Evolutionary conservation across 2,113 vertebrate genomes (phyloP).

Genomic region (Trichomycterus rosablanca): DNA sequence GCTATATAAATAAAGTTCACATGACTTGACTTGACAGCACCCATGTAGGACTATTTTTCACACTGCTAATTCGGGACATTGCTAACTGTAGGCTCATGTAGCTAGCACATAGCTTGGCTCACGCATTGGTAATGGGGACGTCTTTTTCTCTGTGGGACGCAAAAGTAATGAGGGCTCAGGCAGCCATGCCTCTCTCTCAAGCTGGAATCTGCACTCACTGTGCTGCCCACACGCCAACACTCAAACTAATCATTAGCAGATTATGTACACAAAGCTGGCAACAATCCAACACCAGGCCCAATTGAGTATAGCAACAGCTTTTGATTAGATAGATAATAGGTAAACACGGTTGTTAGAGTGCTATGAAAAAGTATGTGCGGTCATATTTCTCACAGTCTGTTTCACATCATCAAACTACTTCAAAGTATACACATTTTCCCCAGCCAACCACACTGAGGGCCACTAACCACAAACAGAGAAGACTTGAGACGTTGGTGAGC

Average conservation of each 20-base stretch:
- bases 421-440: too few relatives aligned
- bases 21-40: too few relatives aligned
- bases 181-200: conserved; percentile 34
- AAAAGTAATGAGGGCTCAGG: conserved; percentile 31
- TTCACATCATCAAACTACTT: too few relatives aligned
- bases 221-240: conserved; percentile 30
- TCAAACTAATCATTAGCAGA: conserved; percentile 35
- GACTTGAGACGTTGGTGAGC: too few relatives aligned
- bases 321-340: too few relatives aligned
- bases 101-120: conserved; percentile 8
- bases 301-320: background rate
- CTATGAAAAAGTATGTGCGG: too few relatives aligned
- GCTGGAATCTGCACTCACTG: conserved; percentile 30
- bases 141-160: conserved; percentile 37
- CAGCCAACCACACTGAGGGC: too few relatives aligned
- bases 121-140: conserved; percentile 30
- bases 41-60: conserved; percentile 23
- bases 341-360: too few relatives aligned
- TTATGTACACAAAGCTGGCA: conserved; percentile 21
- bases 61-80: conserved; percentile 27
- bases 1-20: too few relatives aligned
- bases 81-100: too few relatives aligned
- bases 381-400: too few relatives aligned
- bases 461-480: too few relatives aligned
- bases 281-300: background rate